Evolutionary conservation across 2,888 invertebrate genomes (phyloP), one percentile per base, ranked within the genome.

Genomic region (Euproctis similis): DNA sequence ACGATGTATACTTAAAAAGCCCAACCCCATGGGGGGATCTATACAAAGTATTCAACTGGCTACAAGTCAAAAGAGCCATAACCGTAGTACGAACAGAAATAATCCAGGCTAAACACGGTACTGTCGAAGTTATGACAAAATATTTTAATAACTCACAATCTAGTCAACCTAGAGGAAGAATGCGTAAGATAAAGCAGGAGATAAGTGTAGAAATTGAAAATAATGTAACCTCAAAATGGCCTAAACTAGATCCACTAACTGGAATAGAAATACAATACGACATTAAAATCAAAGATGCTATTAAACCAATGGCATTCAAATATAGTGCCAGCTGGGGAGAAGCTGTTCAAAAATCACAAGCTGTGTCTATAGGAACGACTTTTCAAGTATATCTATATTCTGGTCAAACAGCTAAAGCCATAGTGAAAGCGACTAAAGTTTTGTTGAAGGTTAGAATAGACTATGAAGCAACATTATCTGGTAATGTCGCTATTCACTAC

Each of bases 21-120:
- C 71, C 70, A 0, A 72, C 72, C 0, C 65, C 64, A 0, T 71
- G 61, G 61, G 62, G 60, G 0, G 71, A 71, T 27, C 31, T 72
- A 0, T 69, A 60, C 43, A 28, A 32, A 9, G 45, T 42, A 0
- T 53, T 59, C 29, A 36, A 42, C 10, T 71, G 67, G 69, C 23
- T 43, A 2, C 59, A 60, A 21, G 63, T 69, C 2, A 36, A 33
- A 1, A 62, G 59, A 22, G 47, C 47, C 1, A 12, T 71, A 1
- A 30, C 26, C 3, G 67, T 69, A 0, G 39, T 37, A 2, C 34
- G 39, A 18, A 53, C 30, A 0, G 26, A 18, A 10, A 32, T 45
- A 1, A 1, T 32, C 2, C 20, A 21, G 4, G 9, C 36, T 2
- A 7, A 27, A 1, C 34, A 18, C 4, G 17, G 21, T 0, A 30